These are phyloP conservation scores for Cranoglanis bouderius DNA, from an alignment of 2,113 vertebrate species.

Conservation along the genomic window DNA sequence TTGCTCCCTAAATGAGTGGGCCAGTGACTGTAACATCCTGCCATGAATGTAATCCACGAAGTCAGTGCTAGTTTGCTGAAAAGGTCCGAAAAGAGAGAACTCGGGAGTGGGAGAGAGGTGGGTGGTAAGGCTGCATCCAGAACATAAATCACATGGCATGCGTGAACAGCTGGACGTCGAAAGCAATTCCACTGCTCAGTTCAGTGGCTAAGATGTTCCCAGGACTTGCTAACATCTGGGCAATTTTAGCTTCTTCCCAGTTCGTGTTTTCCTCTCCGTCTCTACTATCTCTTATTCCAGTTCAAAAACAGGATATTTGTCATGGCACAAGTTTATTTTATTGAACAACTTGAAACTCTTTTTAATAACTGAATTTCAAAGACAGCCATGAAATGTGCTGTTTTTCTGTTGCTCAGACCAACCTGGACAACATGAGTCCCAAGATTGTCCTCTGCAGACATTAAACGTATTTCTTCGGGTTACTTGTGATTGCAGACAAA, in stretches of 20 bases:
- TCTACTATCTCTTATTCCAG: not conserved
- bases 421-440: not conserved
- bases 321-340: not conserved
- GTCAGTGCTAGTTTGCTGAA: constrained; percentile 22
- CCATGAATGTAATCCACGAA: constrained; percentile 18
- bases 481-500: not conserved
- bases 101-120: constrained; percentile 20
- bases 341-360: not conserved
- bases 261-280: not conserved
- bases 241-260: not conserved
- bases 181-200: constrained; percentile 55
- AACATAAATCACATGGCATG: constrained; percentile 73
- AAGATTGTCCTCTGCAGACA: not conserved
- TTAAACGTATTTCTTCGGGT: not conserved
- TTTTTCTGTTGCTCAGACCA: not conserved
- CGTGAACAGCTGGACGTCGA: constrained; percentile 62
- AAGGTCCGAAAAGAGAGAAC: constrained; percentile 15
- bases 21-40: constrained; percentile 12
- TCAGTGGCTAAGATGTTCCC: constrained; percentile 14
- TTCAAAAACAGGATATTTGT: not conserved
- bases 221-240: constrained; percentile 12
- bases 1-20: not conserved
- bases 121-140: constrained; percentile 63
- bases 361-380: not conserved
- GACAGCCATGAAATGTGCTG: not conserved